Conservation (phyloP, 2,797 vertebrate genomes). For the Sciurus vulgaris region DNA sequence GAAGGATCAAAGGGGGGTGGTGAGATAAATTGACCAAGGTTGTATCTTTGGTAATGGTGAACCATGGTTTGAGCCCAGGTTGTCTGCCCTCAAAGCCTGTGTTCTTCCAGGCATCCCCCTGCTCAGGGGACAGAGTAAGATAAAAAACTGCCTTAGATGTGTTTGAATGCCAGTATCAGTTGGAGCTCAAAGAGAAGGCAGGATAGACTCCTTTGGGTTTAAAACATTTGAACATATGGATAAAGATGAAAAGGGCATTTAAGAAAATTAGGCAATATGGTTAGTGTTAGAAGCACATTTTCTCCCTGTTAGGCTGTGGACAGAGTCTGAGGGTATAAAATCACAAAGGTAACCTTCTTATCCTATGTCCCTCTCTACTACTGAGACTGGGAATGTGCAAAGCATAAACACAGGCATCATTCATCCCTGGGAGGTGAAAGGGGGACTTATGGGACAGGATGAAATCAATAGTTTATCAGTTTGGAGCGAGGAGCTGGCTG, state of each 20-base stretch:
- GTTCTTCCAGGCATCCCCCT: rapidly evolving
- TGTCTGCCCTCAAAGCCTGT: not conserved
- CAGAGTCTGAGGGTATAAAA: not conserved
- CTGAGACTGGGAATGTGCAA: not conserved
- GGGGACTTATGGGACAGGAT: not conserved
- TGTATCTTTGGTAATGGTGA: not conserved
- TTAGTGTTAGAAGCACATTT: not conserved
- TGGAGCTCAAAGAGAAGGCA: not conserved
- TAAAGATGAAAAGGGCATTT: not conserved
- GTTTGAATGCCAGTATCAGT: not conserved
- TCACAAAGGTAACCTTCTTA: not conserved
- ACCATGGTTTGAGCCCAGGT: not conserved
- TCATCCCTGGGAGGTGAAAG: not conserved
- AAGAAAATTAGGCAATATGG: not conserved
- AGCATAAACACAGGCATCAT: rapidly evolving
- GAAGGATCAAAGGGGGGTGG: not conserved
- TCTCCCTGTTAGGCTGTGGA: not conserved
- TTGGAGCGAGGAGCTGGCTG: slow-evolving; percentile 40
- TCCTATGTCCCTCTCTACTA: not conserved
- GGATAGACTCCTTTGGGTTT: not conserved
- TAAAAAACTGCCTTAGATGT: too few species aligned
- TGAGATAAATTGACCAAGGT: too few species aligned
- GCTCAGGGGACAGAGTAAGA: not conserved
- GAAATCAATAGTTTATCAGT: slow-evolving; percentile 48
- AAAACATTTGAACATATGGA: not conserved